Evolutionary conservation across 2,888 invertebrate genomes (phyloP), one percentile per base, ranked within the genome.

Genomic region (Caenorhabditis sulstoni): DNA sequence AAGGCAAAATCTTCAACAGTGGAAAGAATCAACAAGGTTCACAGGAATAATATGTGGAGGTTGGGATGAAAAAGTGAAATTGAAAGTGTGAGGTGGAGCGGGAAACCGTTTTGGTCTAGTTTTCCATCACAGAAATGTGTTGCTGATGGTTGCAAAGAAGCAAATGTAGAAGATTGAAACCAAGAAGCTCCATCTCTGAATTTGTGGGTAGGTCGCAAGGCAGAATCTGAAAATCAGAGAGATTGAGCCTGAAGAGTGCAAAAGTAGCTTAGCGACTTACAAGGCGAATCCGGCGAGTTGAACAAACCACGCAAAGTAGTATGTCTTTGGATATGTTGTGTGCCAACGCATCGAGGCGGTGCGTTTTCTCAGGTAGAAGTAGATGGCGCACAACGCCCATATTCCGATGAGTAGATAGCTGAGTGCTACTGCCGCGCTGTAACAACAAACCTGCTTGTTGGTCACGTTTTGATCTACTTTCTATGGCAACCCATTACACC

Each of bases 131-230:
- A 76, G 41, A 23, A 68, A 76, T 4, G 76, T 68, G 45, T 68
- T 76, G 52, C 64, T 76, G 68, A 76, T 58, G 45, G 67, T 67
- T 16, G 65, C 77, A 18, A 78, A 78, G 35, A 78, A 78, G 44
- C 39, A 44, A 44, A 71, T 66, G 45, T 78, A 78, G 62, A 78
- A 71, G 45, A 47, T 61, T 2, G 57, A 58, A 35, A 78, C 65
- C 16, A 71, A 53, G 11, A 66, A 41, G 44, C 78, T 71, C 78
- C 78, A 78, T 16, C 71, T 37, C 3, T 71, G 65, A 55, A 78
- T 70, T 66, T 78, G 71, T 0, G 78, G 66, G 35, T 64, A 78
- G 22, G 78, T 78, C 3, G 71, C 52, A 3, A 66, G 9, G 39
- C 68, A 71, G 61, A 78, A 78, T 1, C 78, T 78, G 78, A 29